A percentile compares a stretch with the other conserved stretches of the same genome.
These are phyloP conservation scores for Auanema freiburgensis DNA, from an alignment of 2,888 invertebrate species.

Conservation along the genomic window DNA sequence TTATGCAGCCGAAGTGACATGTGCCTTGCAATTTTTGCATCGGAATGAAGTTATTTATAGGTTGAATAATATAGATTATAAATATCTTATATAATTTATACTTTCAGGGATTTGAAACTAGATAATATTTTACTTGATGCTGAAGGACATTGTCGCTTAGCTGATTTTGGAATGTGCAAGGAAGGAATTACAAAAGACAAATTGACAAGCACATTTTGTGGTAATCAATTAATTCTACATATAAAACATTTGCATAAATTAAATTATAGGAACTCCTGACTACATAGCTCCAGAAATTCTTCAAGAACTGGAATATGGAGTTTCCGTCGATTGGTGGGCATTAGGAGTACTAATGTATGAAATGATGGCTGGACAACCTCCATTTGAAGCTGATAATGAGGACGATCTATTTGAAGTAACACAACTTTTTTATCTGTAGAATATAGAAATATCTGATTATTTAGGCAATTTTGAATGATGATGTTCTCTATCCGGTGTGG, in stretches of 20 bases:
- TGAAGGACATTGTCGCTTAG: constrained; percentile 66
- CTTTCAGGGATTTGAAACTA: constrained; percentile 85
- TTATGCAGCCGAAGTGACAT: constrained; percentile 96
- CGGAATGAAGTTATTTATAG: constrained; percentile 91
- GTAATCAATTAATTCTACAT: no score
- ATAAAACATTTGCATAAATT: background rate
- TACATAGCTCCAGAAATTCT: constrained; percentile 93
- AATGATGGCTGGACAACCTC: constrained; percentile 99
- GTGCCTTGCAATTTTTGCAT: constrained; percentile 95
- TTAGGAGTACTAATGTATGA: constrained; percentile 86
- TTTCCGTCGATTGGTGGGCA: constrained; percentile 80
- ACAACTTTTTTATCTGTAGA: background rate
- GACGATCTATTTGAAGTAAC: constrained; percentile 88
- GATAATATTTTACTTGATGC: constrained; percentile 96
- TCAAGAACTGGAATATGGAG: constrained; percentile 80
- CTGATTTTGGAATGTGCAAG: constrained; percentile 90
- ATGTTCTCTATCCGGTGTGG: constrained; percentile 98
- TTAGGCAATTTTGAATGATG: constrained; percentile 88
- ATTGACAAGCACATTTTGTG: constrained; percentile 94
- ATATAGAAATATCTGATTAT: background rate
- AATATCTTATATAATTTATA: background rate
- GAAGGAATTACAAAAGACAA: constrained; percentile 87
- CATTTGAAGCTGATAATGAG: constrained; percentile 99
- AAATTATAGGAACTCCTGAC: constrained; percentile 70
- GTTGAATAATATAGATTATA: constrained; percentile 51